Base-by-base conservation (phyloP, 1,140 invertebrate genomes). In the Dreissena rostriformis region DNA sequence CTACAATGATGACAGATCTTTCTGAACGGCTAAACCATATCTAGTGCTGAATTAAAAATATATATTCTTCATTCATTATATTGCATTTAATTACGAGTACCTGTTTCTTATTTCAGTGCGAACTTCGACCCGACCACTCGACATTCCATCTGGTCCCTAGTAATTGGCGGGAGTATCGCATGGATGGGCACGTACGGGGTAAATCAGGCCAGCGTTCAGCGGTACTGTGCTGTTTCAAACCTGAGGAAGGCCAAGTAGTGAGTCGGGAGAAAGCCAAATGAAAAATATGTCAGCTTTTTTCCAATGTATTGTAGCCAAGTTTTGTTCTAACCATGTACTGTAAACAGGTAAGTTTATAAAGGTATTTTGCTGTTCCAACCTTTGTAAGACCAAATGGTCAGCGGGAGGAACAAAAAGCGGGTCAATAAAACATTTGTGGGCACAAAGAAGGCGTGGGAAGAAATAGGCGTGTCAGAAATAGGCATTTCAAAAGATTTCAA, bases 141-240 rank as follows among this genome's bases (percentile, higher is more conserved):
- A 1, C 92, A 93, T 72, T 89, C 92, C 2, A 90, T 93, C 57
- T 93, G 91, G 91, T 88, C 88, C 8, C 70, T 93, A n/a, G 53
- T 93, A 0, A 71, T 93, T 19, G 92, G 92, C 0, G 89, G 87
- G 0, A 88, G 87, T 76, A 72, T 92, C 1, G 80, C 80, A 0
- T 90, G 88, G 88, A 85, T 88, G 12, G 85, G 86, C 0, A 90
- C 86, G 0, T 90, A 88, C 67, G 91, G 90, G 0, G 2, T 2
- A 5, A 92, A 89, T 70, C 91, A 92, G 79, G 87, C 89, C 26
- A 89, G 88, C 68, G 90, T 91, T 0, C 91, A 92, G 78, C 76
- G 91, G 29, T 92, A 91, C 80, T 89, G 86, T 28, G 75, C 89
- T 0, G 70, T 91, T 5, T 84, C 87, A 15, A 88, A 84, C 6